These are phyloP conservation scores for Eptesicus fuscus DNA, from an alignment of 2,113 vertebrate species.

Conservation along the genomic window DNA sequence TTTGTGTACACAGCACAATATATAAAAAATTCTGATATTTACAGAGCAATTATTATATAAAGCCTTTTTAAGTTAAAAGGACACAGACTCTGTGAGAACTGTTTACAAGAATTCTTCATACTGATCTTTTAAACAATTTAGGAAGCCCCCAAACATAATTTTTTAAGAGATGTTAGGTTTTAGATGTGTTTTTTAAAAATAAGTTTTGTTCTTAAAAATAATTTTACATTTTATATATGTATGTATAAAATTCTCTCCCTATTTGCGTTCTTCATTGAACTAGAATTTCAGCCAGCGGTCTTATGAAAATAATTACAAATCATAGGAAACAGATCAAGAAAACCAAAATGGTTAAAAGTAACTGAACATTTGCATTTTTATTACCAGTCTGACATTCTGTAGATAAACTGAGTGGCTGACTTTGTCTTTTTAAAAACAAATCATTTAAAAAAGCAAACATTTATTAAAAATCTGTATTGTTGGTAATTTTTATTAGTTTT, in stretches of 20 bases:
- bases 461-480: not conserved
- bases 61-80: conserved; percentile 80
- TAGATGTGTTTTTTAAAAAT: conserved; percentile 2
- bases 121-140: conserved; percentile 79
- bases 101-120: conserved; percentile 79
- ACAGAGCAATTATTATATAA: conserved; percentile 75
- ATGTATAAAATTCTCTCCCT: not conserved
- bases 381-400: not conserved
- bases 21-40: conserved; percentile 79
- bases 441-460: not conserved
- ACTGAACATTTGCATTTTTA: conserved; percentile 29
- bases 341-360: conserved; percentile 17
- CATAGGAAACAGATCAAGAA: not conserved
- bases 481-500: not conserved
- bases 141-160: conserved; percentile 74
- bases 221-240: not conserved
- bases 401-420: not conserved
- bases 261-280: not conserved
- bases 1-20: conserved; percentile 70
- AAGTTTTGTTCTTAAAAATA: conserved; percentile 30
- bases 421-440: not conserved
- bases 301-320: conserved; percentile 9
- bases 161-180: conserved; percentile 63
- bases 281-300: not conserved
- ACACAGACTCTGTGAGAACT: conserved; percentile 75